Evolutionary conservation across 1,140 invertebrate species (phyloP), one percentile per base, ranked within the genome.

Genomic region (Globodera rostochiensis): DNA sequence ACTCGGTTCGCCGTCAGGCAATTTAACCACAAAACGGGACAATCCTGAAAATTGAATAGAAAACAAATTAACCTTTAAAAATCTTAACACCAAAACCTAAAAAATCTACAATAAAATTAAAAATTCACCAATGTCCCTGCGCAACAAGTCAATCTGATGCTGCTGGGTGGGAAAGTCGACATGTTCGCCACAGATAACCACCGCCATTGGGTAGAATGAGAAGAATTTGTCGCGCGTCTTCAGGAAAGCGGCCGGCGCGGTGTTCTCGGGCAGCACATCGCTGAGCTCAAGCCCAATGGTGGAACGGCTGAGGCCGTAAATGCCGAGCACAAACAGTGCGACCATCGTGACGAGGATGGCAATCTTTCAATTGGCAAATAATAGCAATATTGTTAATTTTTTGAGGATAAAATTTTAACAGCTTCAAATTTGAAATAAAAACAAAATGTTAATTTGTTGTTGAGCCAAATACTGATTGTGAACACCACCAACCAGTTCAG

Each of bases 121-220:
- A 60, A 6, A 5, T 15, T n/a, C 80, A 87, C 86, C 88, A 73
- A 98, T 97, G 73, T 96, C 94, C 46, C 94, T 93, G 90, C 98
- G 96, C 90, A 97, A 98, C 81, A 98, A 94, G 89, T 96, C 93
- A 0, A 99, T 90, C 7, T 98, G 89, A 85, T 93, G 93, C 91
- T 99, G 97, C 90, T 96, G 96, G 7, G 93, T 94, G 3, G 97
- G 95, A 91, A 98, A 98, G 90, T 99, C 96, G 90, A 98, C 95
- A 89, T 97, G 94, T 11, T 85, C 83, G n/a, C 94, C 93, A 87
- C 95, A 94, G 1, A 96, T 98, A 0, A 98, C 94, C 0, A 95
- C 94, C 91, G 94, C 96, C 93, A 98, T 97, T 90, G 95, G 96
- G 90, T 98, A 99, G 91, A 98, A 98, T 6, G 96, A 96, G 90